These are phyloP conservation scores for Scrobipalpa costella DNA, from an alignment of 2,888 invertebrate genomes.

Conservation along the genomic window DNA sequence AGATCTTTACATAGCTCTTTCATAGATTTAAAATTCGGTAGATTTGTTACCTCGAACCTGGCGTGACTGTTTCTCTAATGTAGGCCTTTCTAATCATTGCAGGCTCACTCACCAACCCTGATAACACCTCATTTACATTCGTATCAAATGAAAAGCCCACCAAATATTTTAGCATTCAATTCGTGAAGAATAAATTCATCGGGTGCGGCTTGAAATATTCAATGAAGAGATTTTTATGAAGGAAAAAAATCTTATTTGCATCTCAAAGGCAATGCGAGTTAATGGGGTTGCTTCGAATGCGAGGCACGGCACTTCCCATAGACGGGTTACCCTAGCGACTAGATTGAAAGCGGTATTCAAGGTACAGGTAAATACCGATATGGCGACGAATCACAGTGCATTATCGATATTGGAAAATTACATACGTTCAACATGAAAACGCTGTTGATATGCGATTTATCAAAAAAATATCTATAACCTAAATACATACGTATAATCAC, in stretches of 20 bases:
- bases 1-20: no score
- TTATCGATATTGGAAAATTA: constrained; percentile 44
- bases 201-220: constrained; percentile 70
- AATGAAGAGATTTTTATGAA: constrained; percentile 74
- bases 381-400: no score
- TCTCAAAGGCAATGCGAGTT: constrained; percentile 76
- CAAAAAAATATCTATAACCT: no score
- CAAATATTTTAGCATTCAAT: constrained; percentile 46
- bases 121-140: constrained; percentile 28
- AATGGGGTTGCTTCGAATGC: constrained; percentile 71
- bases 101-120: neutral
- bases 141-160: constrained; percentile 19
- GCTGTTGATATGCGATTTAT: no score
- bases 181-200: constrained; percentile 63
- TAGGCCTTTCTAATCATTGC: constrained; percentile 4
- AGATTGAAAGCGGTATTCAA: constrained; percentile 41
- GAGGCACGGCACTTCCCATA: constrained; percentile 69
- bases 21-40: no score
- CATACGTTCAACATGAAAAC: no score
- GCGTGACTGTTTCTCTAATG: neutral
- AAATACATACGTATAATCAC: no score
- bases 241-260: constrained; percentile 74
- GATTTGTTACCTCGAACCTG: neutral
- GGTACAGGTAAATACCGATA: constrained; percentile 37
- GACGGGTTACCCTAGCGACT: constrained; percentile 65